Evolutionary conservation across 1,140 invertebrate species (phyloP).

Genomic region (Chionoecetes opilio): DNA sequence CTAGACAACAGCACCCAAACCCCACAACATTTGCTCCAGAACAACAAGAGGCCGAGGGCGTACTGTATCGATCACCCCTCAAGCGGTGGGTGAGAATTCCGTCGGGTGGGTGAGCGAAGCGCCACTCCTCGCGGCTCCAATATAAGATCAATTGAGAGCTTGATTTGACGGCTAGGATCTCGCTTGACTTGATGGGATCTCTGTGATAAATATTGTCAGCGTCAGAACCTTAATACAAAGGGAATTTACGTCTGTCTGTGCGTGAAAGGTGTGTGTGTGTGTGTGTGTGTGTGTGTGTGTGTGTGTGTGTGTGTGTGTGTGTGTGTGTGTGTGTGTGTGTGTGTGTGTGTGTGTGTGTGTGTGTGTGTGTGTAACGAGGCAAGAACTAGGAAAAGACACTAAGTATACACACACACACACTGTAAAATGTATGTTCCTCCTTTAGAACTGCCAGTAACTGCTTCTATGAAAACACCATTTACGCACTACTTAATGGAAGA

Average conservation of each 20-base stretch:
- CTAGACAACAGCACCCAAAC: background rate
- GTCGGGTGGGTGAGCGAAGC: background rate
- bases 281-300: constrained; percentile 28
- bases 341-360: constrained; percentile 54
- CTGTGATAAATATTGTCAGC: constrained; percentile 78
- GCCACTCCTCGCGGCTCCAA: constrained; percentile 59
- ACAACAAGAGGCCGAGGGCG: background rate
- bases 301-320: constrained; percentile 63
- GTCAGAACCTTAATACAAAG: constrained; percentile 53
- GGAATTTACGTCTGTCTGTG: constrained; percentile 68
- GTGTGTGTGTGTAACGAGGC: constrained; percentile 28
- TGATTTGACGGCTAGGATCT: constrained; percentile 77
- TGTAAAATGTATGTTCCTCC: background rate
- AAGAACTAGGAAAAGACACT: background rate
- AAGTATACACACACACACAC: background rate
- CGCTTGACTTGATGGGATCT: constrained; percentile 78
- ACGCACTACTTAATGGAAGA: background rate
- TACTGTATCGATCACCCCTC: constrained; percentile 60
- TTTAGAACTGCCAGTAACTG: background rate
- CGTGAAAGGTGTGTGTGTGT: background rate
- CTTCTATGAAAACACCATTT: background rate
- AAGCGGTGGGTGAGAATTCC: constrained; percentile 61
- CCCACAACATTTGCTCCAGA: background rate
- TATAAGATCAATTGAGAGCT: constrained; percentile 79
- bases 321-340: constrained; percentile 63